A percentile compares a stretch with the other conserved stretches of the same genome.
phyloP scores from a whole-genome alignment of 2,888 invertebrate genomes.

The Bedellia somnulentella region DNA sequence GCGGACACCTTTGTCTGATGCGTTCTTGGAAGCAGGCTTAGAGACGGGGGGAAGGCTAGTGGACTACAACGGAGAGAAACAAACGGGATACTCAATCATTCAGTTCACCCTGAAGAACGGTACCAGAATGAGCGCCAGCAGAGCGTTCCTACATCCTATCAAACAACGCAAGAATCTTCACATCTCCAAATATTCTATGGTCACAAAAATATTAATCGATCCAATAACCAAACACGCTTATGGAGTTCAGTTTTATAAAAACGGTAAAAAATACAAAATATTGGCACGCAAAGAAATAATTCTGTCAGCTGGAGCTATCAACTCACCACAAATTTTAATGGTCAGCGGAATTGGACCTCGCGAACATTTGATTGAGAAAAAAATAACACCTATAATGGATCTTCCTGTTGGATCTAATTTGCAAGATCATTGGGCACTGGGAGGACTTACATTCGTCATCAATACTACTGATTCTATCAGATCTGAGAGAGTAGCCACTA shows the following conservation, averaged over 20 bases:
- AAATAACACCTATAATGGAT: slow-evolving; percentile 61
- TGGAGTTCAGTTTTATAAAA: slow-evolving; percentile 61
- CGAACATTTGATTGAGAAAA: slow-evolving; percentile 58
- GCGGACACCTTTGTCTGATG: slow-evolving; percentile 58
- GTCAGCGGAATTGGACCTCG: slow-evolving; percentile 75
- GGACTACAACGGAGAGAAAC: slow-evolving; percentile 67
- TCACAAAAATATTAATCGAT: slow-evolving; percentile 61
- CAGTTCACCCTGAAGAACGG: slow-evolving; percentile 71
- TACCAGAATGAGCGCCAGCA: slow-evolving; percentile 72
- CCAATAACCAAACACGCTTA: slow-evolving; percentile 50
- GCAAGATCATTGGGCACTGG: slow-evolving; percentile 76
- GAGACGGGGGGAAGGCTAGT: slow-evolving; percentile 65
- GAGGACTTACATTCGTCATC: slow-evolving; percentile 69
- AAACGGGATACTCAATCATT: slow-evolving; percentile 68
- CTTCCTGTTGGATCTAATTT: slow-evolving; percentile 73
- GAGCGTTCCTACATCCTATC: slow-evolving; percentile 68
- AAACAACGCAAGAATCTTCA: slow-evolving; percentile 64
- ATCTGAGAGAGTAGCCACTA: slow-evolving; percentile 45
- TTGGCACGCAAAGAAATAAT: slow-evolving; percentile 70
- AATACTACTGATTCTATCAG: slow-evolving; percentile 68
- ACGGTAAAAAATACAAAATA: slow-evolving; percentile 35
- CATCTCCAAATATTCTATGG: slow-evolving; percentile 59
- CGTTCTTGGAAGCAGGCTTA: slow-evolving; percentile 63
- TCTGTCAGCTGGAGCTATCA: slow-evolving; percentile 76
- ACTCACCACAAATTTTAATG: slow-evolving; percentile 81